phyloP scores from a whole-genome alignment of 2,797 vertebrate genomes.

The Sebastes vulpes region DNA sequence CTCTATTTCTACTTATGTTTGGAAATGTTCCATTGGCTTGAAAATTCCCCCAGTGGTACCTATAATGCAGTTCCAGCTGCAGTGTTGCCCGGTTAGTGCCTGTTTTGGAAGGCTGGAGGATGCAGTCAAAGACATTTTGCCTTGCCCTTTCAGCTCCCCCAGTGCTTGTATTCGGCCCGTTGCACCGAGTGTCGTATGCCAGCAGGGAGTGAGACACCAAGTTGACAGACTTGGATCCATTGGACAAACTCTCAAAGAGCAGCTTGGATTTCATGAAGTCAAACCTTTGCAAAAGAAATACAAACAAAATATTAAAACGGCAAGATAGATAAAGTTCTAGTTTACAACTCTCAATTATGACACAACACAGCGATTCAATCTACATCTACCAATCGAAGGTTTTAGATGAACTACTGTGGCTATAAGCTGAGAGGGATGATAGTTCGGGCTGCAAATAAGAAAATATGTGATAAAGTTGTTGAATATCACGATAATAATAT shows the following conservation, averaged over 20 bases:
- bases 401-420: not conserved
- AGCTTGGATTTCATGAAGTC: constrained; percentile 98
- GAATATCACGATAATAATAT: not conserved
- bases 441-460: not conserved
- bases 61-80: constrained; percentile 96
- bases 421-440: rapidly evolving
- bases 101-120: constrained; percentile 94
- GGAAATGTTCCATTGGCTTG: too few species aligned
- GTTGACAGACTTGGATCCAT: constrained; percentile 94
- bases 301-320: not conserved
- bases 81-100: constrained; percentile 90
- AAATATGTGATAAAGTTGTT: not conserved
- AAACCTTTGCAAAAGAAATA: constrained; percentile 84
- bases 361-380: not conserved
- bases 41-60: constrained; percentile 76
- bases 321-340: not conserved
- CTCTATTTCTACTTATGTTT: not conserved
- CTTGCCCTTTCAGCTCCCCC: constrained; percentile 41
- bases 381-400: not conserved
- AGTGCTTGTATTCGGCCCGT: constrained; percentile 44
- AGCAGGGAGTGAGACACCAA: constrained; percentile 97
- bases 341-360: not conserved
- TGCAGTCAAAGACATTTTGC: constrained; percentile 93
- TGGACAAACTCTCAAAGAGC: constrained; percentile 96
- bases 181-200: constrained; percentile 93